Evolutionary conservation across 2,113 vertebrate genomes (phyloP), one percentile per base, ranked within the genome.

Genomic region (Perognathus longimembris): DNA sequence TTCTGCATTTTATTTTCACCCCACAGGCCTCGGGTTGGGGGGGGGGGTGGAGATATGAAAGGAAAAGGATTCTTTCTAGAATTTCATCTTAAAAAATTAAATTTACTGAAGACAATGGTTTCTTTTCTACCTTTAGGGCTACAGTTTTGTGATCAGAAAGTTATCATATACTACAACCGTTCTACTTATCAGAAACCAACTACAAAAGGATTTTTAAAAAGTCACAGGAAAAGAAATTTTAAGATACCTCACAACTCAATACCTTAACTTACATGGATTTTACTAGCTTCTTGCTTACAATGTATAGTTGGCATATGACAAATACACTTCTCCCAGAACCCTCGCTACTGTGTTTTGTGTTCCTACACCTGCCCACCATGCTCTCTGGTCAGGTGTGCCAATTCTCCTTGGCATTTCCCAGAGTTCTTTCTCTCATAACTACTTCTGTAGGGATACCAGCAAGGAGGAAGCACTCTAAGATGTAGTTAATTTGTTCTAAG

Each of bases 61-160:
- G 12, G 24, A 67, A 78, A n/a, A 20, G 32, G 32, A 21, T 24
- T n/a, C 42, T 73, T 78, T 69, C 54, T 87, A 88, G 81, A 90
- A 79, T 76, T 75, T 67, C 38, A 89, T 36, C 74, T 91, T 74
- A 86, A 88, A n/a, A 83, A 90, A 79, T 79, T 67, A 85, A 91
- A 84, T 8, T 70, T 38, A 76, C 50, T 73, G 10, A 67, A 61
- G n/a, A 83, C 59, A 7, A 70, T 18, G 38, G 73, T n/a, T 83
- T 77, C 24, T 75, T 82, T 75, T n/a, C 34, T 88, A 63, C 32
- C 38, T 59, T 64, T 28, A 87, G 8, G 50, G 17, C 50, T 3
- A 66, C 1, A 42, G n/a, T 20, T 14, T n/a, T 22, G 14, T 42
- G 28, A 54, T 45, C 4, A 2, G 28, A 7, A 76, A 32, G 45